Percentiles rank a stretch among this genome's conserved stretches.
phyloP scores from a whole-genome alignment of 2,888 invertebrate genomes.

The Nomada fabriciana region DNA sequence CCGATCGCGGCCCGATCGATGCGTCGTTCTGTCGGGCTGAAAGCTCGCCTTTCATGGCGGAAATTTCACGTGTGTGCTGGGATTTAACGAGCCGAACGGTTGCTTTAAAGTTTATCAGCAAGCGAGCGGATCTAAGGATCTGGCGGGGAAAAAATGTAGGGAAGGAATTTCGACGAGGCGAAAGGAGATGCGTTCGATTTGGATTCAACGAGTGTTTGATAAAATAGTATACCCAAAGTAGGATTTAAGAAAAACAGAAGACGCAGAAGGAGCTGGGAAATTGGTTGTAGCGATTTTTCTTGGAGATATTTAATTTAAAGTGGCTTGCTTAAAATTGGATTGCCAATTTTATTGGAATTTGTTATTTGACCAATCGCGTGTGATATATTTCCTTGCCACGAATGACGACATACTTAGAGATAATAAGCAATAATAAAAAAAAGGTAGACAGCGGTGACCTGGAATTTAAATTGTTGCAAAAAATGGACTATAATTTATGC shows the following conservation, averaged over 20 bases:
- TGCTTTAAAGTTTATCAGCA: neutral
- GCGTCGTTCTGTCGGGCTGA: conserved; percentile 43
- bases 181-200: neutral
- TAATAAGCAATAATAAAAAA: too few species aligned
- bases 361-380: too few species aligned
- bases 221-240: too few species aligned
- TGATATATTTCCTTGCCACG: too few species aligned
- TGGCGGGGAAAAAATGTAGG: too few species aligned
- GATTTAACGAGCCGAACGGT: conserved; percentile 29
- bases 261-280: too few species aligned
- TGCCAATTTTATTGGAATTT: too few species aligned
- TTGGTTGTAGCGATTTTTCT: too few species aligned
- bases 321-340: too few species aligned
- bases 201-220: neutral
- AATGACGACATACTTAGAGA: too few species aligned
- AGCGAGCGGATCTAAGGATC: neutral
- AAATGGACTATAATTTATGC: neutral
- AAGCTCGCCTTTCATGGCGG: conserved; percentile 13
- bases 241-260: neutral
- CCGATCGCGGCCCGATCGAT: conserved; percentile 48
- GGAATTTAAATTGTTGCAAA: neutral
- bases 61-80: conserved; percentile 30
- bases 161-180: neutral
- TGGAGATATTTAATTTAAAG: too few species aligned
- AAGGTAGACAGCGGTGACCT: too few species aligned